phyloP scores from a whole-genome alignment of 2,797 vertebrate genomes.

The Mus caroli region DNA sequence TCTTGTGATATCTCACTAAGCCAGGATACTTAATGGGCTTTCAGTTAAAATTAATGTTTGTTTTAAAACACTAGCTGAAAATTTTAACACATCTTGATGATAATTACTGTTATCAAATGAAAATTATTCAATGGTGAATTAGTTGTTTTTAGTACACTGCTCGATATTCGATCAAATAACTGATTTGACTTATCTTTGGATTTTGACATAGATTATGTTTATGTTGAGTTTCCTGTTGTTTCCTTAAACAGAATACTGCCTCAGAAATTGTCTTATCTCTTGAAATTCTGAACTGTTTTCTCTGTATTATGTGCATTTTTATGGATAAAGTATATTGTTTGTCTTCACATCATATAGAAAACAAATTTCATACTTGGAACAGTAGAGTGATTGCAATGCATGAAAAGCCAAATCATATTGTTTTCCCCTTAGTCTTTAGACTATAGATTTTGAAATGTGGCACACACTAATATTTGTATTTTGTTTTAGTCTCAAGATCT shows the following conservation, averaged over 20 bases:
- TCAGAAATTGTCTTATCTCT: slow-evolving; percentile 63
- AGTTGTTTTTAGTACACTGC: slow-evolving; percentile 44
- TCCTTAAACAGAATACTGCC: slow-evolving; percentile 53
- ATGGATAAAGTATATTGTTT: slow-evolving; percentile 53
- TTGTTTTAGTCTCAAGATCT: slow-evolving; percentile 48
- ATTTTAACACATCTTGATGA: slow-evolving; percentile 40
- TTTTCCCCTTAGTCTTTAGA: slow-evolving; percentile 55
- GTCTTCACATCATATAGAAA: slow-evolving; percentile 59
- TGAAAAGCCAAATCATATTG: slow-evolving; percentile 5
- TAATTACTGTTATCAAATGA: slow-evolving; percentile 59
- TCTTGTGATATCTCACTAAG: slow-evolving; percentile 54
- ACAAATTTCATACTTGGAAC: slow-evolving; percentile 58
- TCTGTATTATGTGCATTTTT: slow-evolving; percentile 42
- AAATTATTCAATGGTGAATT: slow-evolving; percentile 49
- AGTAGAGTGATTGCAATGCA: slow-evolving; percentile 22
- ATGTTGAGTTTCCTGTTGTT: slow-evolving; percentile 37
- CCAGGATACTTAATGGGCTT: slow-evolving; percentile 60
- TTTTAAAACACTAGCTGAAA: slow-evolving; percentile 64
- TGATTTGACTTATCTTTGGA: slow-evolving; percentile 64
- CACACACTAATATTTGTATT: slow-evolving; percentile 51
- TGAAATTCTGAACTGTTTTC: slow-evolving; percentile 55
- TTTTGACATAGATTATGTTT: slow-evolving; percentile 64
- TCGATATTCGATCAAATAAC: slow-evolving; percentile 59
- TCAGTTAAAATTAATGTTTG: slow-evolving; percentile 45
- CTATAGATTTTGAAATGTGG: slow-evolving; percentile 31